Evolutionary conservation across 2,797 vertebrate species (phyloP), one percentile per base, ranked within the genome.

Genomic region (Lerista edwardsae): DNA sequence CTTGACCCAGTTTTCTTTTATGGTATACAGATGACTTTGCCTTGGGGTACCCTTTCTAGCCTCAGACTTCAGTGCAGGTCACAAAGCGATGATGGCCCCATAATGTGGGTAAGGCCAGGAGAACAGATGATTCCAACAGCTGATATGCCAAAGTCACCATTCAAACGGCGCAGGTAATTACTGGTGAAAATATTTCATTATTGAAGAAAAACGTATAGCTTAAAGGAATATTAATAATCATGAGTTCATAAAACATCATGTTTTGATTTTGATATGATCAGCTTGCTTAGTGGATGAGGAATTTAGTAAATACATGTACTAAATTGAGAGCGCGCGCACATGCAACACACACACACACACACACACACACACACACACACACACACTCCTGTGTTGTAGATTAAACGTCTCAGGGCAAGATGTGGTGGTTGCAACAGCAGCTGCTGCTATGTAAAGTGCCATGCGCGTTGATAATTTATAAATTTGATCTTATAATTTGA

Each of bases 81-180:
- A 68, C 98, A 99, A 93, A 99, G 98, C 51, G 98, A 99, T 0
- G 98, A 99, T 34, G 98, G 98, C 5, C 98, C 98, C 82, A 99
- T 99, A 87, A 98, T 99, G 98, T 99, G 98, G 98, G 98, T 99
- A 82, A 96, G 98, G 87, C 98, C 98, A 0, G 98, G 98, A 82
- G 98, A 99, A 82, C 98, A 99, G 94, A 99, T 99, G 98, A 98
- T 99, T 10, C 98, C 98, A 34, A 99, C 98, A 31, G 98, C 98
- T 82, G 98, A 99, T 88, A 97, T 98, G 98, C 98, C 98, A 95
- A 99, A 99, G 97, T 99, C 98, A 11, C 98, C 98, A 23, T 99
- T 99, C 95, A 99, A 99, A 93, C 96, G 98, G 87, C 97, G 98
- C 96, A 97, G 98, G 98, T 99, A 97, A 92, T 55, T 36, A 34